Conservation (phyloP, 2,888 invertebrate genomes). For the Chrysomela aeneicollis region DNA sequence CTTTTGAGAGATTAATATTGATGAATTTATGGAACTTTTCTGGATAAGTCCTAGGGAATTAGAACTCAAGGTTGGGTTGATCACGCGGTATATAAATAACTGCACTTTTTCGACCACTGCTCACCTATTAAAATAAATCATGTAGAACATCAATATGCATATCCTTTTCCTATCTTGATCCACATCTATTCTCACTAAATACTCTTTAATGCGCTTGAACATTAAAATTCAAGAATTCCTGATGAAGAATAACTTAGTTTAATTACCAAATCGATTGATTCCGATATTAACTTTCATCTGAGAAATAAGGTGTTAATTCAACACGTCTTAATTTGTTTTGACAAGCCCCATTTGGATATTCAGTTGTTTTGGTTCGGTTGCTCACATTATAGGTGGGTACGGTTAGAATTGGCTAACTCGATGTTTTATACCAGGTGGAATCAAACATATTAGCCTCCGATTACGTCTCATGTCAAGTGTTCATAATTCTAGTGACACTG, state of each 20-base stretch:
- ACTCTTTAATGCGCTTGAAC: constrained; percentile 32
- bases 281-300: constrained; percentile 31
- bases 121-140: not conserved
- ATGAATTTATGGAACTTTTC: no score
- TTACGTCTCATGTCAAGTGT: no score
- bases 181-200: constrained; percentile 34
- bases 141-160: constrained; percentile 36
- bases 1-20: no score
- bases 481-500: no score
- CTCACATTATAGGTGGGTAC: constrained; percentile 21
- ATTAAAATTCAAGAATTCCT: constrained; percentile 24
- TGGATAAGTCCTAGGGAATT: no score
- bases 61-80: no score
- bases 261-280: constrained; percentile 31
- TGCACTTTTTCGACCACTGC: not conserved
- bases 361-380: constrained; percentile 29
- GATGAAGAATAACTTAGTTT: constrained; percentile 29
- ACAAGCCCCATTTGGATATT: constrained; percentile 32
- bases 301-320: constrained; percentile 28
- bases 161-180: constrained; percentile 29
- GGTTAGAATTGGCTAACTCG: constrained; percentile 25
- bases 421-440: constrained; percentile 11
- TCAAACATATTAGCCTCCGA: not conserved
- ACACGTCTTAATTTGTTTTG: constrained; percentile 36
- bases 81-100: no score